Evolutionary conservation across 2,888 invertebrate genomes (phyloP).

Genomic region (Apotomis turbidana): DNA sequence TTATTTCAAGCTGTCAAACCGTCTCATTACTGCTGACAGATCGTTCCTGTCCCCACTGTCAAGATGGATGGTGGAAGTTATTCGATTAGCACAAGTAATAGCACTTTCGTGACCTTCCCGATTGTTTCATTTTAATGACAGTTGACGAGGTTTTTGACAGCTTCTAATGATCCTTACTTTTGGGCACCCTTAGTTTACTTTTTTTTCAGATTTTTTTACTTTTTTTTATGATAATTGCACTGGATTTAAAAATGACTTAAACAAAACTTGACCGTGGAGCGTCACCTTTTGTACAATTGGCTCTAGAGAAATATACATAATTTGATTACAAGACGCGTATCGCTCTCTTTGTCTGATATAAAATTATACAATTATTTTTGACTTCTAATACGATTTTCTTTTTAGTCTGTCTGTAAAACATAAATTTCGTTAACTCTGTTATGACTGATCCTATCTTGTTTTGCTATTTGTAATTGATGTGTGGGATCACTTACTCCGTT

Average conservation of each 20-base stretch:
- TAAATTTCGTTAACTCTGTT: no score
- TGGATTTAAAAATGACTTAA: no score
- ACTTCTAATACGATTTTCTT: no score
- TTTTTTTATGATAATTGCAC: not conserved
- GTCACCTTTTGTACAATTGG: no score
- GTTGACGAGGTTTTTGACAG: slow-evolving; percentile 9
- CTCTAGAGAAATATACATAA: no score
- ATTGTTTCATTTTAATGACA: slow-evolving; percentile 41
- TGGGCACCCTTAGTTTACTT: not conserved
- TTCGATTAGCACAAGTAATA: slow-evolving; percentile 27
- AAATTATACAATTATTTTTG: no score
- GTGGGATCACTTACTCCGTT: not conserved
- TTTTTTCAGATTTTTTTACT: not conserved
- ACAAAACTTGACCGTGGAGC: no score
- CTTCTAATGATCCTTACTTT: not conserved
- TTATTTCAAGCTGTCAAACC: slow-evolving; percentile 54
- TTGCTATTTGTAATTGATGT: no score
- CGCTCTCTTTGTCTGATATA: no score
- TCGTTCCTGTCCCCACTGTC: slow-evolving; percentile 50
- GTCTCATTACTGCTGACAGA: slow-evolving; percentile 64
- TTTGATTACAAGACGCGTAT: no score
- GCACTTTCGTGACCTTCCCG: slow-evolving; percentile 22
- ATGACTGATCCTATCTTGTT: no score
- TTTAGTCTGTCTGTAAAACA: no score
- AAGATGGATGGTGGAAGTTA: slow-evolving; percentile 60